These are phyloP conservation scores for Anarhynchus alexandrinus DNA, from an alignment of 2,113 vertebrate genomes.

Conservation along the genomic window DNA sequence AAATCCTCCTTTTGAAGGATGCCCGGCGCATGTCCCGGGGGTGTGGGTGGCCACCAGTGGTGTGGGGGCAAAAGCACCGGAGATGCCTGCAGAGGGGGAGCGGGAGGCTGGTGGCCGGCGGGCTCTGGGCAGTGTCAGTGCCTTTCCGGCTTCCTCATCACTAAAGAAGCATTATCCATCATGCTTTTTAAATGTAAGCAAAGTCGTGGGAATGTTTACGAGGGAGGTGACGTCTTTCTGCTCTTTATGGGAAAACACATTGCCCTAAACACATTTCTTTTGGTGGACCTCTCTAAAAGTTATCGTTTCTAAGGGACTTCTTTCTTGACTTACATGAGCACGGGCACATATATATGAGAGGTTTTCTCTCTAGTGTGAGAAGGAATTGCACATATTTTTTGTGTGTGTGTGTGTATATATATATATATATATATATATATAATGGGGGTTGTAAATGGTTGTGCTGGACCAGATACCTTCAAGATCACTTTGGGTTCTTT, in stretches of 20 bases:
- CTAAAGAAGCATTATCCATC: rapidly evolving
- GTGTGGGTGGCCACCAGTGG: background rate
- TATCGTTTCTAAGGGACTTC: background rate
- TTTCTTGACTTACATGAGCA: background rate
- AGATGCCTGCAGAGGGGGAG: background rate
- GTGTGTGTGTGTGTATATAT: no score
- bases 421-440: background rate
- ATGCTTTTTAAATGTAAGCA: background rate
- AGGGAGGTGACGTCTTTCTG: background rate
- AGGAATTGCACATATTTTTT: background rate
- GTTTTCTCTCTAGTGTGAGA: background rate
- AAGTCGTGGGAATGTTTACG: background rate
- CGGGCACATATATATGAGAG: background rate
- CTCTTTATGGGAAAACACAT: background rate
- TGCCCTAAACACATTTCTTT: background rate
- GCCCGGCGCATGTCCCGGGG: rapidly evolving
- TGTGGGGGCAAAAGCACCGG: rapidly evolving
- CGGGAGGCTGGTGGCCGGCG: rapidly evolving
- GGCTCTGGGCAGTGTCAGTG: background rate
- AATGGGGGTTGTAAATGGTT: background rate
- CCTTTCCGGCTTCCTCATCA: background rate
- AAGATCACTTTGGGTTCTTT: background rate
- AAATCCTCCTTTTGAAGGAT: background rate
- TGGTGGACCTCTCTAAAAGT: constrained; percentile 1
- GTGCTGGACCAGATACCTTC: background rate